Conservation (phyloP, 2,797 vertebrate genomes). For the Melanotaenia nigrans region DNA sequence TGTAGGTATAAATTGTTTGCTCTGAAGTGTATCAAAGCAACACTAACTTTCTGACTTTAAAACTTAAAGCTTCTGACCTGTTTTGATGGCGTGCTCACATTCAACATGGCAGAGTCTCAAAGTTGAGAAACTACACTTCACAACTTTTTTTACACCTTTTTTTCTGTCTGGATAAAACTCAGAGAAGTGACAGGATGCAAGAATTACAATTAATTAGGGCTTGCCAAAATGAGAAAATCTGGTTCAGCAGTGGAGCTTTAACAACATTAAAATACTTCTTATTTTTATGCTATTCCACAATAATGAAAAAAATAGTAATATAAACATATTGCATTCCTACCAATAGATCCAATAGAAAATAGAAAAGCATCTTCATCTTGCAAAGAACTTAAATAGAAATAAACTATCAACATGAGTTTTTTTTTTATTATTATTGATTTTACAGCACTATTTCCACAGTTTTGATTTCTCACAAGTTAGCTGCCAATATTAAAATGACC, state of each 20-base stretch:
- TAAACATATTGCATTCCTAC: background rate
- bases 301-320: background rate
- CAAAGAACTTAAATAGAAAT: background rate
- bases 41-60: no score
- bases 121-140: background rate
- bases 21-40: background rate
- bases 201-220: background rate
- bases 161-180: no score
- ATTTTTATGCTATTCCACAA: background rate
- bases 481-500: slow-evolving; percentile 27
- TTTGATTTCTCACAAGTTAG: slow-evolving; percentile 16
- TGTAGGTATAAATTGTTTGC: background rate
- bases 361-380: background rate
- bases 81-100: background rate
- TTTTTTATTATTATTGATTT: slow-evolving; percentile 4
- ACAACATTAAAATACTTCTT: background rate
- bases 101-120: background rate
- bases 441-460: background rate
- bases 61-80: background rate
- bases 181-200: background rate
- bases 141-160: background rate
- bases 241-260: background rate
- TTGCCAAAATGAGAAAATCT: background rate
- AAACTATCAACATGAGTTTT: background rate
- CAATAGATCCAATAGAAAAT: background rate